Conservation (phyloP, 2,113 vertebrate genomes). For the Cettia cetti region DNA sequence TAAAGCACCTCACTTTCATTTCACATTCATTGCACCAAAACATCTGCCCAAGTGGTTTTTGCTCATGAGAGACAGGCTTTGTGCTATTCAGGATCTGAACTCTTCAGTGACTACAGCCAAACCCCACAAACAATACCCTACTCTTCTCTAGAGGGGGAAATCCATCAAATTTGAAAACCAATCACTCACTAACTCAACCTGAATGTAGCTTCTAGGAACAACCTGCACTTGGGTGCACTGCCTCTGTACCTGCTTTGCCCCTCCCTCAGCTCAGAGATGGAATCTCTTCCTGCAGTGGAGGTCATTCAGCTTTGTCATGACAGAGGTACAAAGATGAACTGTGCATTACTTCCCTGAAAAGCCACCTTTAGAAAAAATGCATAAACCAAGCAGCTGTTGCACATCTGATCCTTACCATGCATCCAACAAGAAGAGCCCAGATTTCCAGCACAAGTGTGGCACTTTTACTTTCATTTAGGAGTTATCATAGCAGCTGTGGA, state of each 20-base stretch:
- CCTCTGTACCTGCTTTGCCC: neutral
- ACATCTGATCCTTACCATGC: neutral
- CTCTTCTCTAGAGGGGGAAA: neutral
- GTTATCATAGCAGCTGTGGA: neutral
- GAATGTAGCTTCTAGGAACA: neutral
- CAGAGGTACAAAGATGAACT: neutral
- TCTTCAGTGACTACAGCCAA: neutral
- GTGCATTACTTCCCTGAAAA: neutral
- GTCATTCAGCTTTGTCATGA: neutral
- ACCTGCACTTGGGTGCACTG: neutral
- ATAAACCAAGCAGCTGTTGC: neutral
- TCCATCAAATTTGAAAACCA: neutral
- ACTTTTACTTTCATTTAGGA: neutral
- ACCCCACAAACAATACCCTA: neutral
- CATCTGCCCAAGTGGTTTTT: neutral
- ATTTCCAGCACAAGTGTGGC: neutral
- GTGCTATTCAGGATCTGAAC: neutral
- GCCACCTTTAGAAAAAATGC: neutral
- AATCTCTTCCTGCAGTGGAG: neutral
- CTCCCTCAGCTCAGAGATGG: neutral
- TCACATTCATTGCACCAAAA: neutral
- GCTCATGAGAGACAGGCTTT: neutral
- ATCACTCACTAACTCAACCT: neutral
- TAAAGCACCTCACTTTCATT: neutral
- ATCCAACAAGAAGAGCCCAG: neutral